Evolutionary conservation across 2,888 invertebrate genomes (phyloP), one percentile per base, ranked within the genome.

Genomic region (Sinelater perroti): DNA sequence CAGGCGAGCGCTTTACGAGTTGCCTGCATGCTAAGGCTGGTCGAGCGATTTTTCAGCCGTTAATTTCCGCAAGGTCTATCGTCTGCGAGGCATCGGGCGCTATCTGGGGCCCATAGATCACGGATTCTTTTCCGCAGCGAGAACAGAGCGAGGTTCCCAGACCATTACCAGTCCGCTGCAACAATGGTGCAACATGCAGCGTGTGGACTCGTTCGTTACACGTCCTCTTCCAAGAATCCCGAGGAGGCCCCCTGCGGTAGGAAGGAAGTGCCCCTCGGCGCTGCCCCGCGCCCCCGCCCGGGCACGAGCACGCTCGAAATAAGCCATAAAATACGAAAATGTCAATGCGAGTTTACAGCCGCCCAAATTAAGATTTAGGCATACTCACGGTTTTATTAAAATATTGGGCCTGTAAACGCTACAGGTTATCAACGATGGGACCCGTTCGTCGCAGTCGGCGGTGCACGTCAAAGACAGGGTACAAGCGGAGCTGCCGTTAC

Each of bases 401-500:
- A 67, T 60, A 63, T 66, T 59, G 65, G 66, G 69, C 68, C 72
- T 72, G 72, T 72, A 72, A 74, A 73, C 73, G 68, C 74, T 70
- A 70, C 74, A 70, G 75, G 75, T 75, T 75, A 75, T 75, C 75
- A 76, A 75, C 75, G 74, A 74, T 73, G 65, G 54, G 67, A 69
- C 62, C 68, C 68, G 70, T 68, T 67, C 65, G 64, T 57, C 73
- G 35, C 75, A 68, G 73, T 68, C 65, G 73, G 75, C 63, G 73
- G 73, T 67, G 52, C 71, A 60, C 63, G 63, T 69, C 72, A 70
- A 72, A 70, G 72, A 73, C 69, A 66, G 67, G 45, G 45, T 45
- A 45, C 53, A 53, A 71, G 69, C 68, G 67, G 61, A 66, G 65
- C 73, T 74, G 75, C 75, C 75, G 66, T 65, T 65, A 67, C 70